phyloP scores from a whole-genome alignment of 2,797 vertebrate genomes.

The Triplophysa yarkandensis region DNA sequence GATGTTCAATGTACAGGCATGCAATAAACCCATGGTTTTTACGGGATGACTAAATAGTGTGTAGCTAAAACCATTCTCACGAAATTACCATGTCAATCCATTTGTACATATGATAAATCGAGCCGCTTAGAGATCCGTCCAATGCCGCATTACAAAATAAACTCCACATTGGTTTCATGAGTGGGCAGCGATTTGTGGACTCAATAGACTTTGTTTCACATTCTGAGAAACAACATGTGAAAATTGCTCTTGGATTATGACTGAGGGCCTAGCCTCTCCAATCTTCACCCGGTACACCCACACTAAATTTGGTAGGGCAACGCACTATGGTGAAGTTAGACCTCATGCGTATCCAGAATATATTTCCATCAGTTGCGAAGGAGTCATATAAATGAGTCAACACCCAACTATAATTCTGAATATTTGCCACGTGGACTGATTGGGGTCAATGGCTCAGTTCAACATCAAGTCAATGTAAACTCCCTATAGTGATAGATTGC shows the following conservation, averaged over 20 bases:
- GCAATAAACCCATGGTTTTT: not conserved
- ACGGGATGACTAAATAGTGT: not conserved
- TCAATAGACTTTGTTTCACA: constrained; percentile 49
- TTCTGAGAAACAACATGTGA: constrained; percentile 51
- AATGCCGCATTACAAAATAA: constrained; percentile 36
- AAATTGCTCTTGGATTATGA: constrained; percentile 60
- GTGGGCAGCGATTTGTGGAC: constrained; percentile 43
- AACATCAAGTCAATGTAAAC: constrained; percentile 75
- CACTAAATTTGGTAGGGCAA: constrained; percentile 53
- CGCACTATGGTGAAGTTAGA: constrained; percentile 38
- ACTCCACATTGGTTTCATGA: constrained; percentile 35
- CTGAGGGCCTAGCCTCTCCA: constrained; percentile 54
- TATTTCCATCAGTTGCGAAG: constrained; percentile 51
- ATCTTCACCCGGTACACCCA: constrained; percentile 53
- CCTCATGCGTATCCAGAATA: constrained; percentile 44
- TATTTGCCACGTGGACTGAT: constrained; percentile 82
- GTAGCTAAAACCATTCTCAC: constrained; percentile 9
- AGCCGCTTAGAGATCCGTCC: constrained; percentile 24
- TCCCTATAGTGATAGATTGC: constrained; percentile 94
- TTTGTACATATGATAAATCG: constrained; percentile 17
- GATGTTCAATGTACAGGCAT: constrained; percentile 28
- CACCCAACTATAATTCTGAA: constrained; percentile 84
- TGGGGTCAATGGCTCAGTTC: constrained; percentile 92
- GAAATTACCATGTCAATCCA: constrained; percentile 22
- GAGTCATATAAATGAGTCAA: constrained; percentile 61